Base-by-base conservation (phyloP, 2,888 invertebrate species). In the Liposcelis brunnea region DNA sequence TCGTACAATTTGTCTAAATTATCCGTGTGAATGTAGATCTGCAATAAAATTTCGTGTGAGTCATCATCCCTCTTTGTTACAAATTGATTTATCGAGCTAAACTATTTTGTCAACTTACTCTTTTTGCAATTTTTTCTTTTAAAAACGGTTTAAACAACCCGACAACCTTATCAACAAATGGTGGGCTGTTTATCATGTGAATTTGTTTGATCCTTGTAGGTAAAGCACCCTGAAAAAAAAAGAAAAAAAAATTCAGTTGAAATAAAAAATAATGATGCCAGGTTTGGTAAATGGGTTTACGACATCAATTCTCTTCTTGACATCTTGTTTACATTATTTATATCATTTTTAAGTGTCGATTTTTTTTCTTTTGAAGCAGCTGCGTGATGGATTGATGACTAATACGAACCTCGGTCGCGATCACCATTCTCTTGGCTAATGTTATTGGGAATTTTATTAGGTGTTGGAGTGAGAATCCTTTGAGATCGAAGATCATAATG, bases 121-220 rank as follows among this genome's bases (percentile, higher is more conserved):
- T 75, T 54, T 79, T 79, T 56, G 77, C 72, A 55, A 86, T 82
- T 69, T 86, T 86, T 60, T 85, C 85, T 63, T 82, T 84, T 50
- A 86, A 67, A 64, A 85, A 82, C 0, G 85, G 85, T 59, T 82
- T 83, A 16, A 83, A 81, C 60, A 85, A 82, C n/a, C 43, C 48
- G 58, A 77, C 80, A 50, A 84, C 83, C 49, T 80, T 82, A 58
- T 85, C 84, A 31, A 85, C 79, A 32, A 84, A 61, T 0, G 84
- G 80, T 1, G 82, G 82, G 7, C 81, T 76, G 59, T 86, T 85
- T 56, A 85, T 74, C 1, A 85, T 77, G 57, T 85, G 84, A 31
- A 85, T 80, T 61, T 83, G 81, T 63, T 85, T 85, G 54, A 85
- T 67, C 60, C 84, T 83, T 0, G 85, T 83, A 4, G 85, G 85